Evolutionary conservation across 2,888 invertebrate species (phyloP).

Genomic region (Acrobasis repandana): DNA sequence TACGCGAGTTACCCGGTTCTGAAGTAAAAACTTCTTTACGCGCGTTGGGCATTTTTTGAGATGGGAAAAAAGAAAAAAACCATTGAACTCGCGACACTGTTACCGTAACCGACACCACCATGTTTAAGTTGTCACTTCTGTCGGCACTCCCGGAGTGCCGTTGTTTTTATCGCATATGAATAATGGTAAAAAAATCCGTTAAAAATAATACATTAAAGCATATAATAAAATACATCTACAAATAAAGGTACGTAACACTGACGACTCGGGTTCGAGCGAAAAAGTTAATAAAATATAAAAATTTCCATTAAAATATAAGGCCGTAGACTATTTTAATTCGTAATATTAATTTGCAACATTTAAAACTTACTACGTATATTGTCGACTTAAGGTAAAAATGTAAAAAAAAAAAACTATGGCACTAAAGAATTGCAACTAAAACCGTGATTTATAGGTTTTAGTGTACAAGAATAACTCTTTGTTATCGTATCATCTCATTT

Average conservation of each 20-base stretch:
- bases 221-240: not conserved
- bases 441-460: slow-evolving; percentile 9
- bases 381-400: slow-evolving; percentile 15
- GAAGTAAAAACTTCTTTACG: too few relatives aligned
- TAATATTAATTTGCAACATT: not conserved
- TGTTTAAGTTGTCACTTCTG: too few relatives aligned
- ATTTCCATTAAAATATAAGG: not conserved
- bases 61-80: too few relatives aligned
- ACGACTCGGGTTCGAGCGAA: not conserved
- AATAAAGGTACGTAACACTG: not conserved
- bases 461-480: too few relatives aligned
- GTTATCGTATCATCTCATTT: too few relatives aligned
- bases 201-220: not conserved
- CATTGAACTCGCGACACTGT: too few relatives aligned
- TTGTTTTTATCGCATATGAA: too few relatives aligned
- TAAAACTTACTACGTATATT: slow-evolving; percentile 3
- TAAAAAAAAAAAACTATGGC: slow-evolving; percentile 16
- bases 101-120: too few relatives aligned
- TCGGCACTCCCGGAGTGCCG: too few relatives aligned
- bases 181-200: not conserved
- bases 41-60: too few relatives aligned
- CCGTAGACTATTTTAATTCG: not conserved
- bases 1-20: too few relatives aligned
- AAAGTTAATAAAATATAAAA: not conserved
- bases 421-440: slow-evolving; percentile 22